phyloP scores from a whole-genome alignment of 2,113 vertebrate species.

The Ranitomeya imitator region DNA sequence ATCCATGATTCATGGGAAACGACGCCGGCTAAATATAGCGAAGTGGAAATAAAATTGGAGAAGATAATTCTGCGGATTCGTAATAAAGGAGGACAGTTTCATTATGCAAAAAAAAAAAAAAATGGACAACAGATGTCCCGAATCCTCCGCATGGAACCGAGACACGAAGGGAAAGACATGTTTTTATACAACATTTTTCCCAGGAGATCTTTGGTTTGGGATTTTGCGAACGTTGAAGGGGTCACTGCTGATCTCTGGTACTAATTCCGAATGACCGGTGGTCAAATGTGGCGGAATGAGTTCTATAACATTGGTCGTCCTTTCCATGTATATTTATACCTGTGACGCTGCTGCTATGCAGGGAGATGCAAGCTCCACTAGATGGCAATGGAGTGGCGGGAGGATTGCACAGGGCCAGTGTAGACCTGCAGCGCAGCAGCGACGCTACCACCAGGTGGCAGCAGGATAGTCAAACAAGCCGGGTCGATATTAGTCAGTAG shows the following conservation, averaged over 20 bases:
- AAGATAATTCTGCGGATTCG: background rate
- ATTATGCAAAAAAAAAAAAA: no score
- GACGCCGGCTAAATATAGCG: conserved; percentile 4
- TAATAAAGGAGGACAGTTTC: background rate
- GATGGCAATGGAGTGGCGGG: no score
- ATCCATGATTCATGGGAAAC: conserved; percentile 46
- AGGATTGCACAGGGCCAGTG: no score
- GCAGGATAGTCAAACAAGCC: no score
- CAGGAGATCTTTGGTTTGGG: background rate
- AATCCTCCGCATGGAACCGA: background rate
- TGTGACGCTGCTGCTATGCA: background rate
- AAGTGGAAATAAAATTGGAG: conserved; percentile 6
- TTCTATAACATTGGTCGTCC: background rate
- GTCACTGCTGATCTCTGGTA: background rate
- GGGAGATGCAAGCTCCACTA: no score
- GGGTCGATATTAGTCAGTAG: no score
- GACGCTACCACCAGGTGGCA: no score
- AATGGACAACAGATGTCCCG: background rate
- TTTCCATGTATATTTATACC: background rate
- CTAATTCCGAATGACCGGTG: background rate
- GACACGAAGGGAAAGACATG: background rate
- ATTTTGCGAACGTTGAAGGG: background rate
- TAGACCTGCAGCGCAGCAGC: no score
- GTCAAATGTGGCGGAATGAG: background rate
- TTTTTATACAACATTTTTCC: background rate